Percentiles rank a stretch among this genome's conserved stretches.
phyloP scores from a whole-genome alignment of 1,140 invertebrate genomes.

The Drosophila carrolli region DNA sequence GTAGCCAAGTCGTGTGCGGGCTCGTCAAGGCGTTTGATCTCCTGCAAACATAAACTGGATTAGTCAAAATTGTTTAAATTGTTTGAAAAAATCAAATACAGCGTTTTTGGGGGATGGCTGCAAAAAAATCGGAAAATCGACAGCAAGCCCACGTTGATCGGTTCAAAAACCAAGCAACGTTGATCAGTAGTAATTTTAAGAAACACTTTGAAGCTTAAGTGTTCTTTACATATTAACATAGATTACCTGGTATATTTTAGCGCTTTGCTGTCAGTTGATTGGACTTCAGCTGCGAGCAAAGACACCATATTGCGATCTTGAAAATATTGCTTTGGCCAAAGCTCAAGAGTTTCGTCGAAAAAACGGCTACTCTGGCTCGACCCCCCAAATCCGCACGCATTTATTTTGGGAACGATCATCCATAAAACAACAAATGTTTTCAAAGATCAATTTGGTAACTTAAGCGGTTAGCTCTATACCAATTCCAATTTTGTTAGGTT shows the following conservation, averaged over 20 bases:
- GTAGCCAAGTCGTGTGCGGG: not conserved
- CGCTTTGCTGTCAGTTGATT: slow-evolving; percentile 13
- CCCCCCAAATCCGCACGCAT: slow-evolving; percentile 18
- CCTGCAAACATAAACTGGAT: slow-evolving; percentile 43
- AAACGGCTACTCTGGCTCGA: slow-evolving; percentile 8
- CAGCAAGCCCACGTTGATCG: slow-evolving; percentile 20
- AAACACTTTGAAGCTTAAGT: slow-evolving; percentile 29
- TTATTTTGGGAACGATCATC: slow-evolving; percentile 10
- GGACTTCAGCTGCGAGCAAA: slow-evolving; percentile 24
- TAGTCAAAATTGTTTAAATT: slow-evolving; percentile 8
- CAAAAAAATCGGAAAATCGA: slow-evolving; percentile 24
- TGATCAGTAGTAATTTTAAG: slow-evolving; percentile 23
- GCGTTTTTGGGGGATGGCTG: slow-evolving; percentile 8
- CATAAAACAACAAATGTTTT: slow-evolving; percentile 9
- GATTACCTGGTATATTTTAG: slow-evolving; percentile 41
- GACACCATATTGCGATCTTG: slow-evolving; percentile 9
- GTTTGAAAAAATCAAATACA: slow-evolving; percentile 22
- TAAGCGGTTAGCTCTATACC: slow-evolving; percentile 10
- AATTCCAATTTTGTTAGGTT: slow-evolving; percentile 6
- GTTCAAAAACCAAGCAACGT: slow-evolving; percentile 37
- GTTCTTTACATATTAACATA: slow-evolving; percentile 19
- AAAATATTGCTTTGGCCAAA: slow-evolving; percentile 13
- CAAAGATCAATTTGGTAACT: not conserved
- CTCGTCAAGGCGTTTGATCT: slow-evolving; percentile 22
- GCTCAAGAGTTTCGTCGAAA: slow-evolving; percentile 3